These are phyloP conservation scores for Heliconius erato DNA, from an alignment of 2,888 invertebrate species.

Conservation along the genomic window DNA sequence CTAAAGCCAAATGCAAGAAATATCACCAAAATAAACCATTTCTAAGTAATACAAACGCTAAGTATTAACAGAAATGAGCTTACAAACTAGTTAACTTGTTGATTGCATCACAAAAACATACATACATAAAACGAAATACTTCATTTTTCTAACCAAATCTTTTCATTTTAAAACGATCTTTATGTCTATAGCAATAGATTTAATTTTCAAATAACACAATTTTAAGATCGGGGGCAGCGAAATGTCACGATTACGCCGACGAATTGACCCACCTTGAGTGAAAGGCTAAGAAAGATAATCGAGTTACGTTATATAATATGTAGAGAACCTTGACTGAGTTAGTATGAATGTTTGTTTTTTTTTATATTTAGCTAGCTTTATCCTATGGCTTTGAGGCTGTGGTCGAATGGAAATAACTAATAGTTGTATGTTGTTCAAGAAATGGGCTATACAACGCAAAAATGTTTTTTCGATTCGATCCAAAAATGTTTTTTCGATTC, in stretches of 20 bases:
- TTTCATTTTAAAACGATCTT: constrained; percentile 30
- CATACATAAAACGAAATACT: constrained; percentile 31
- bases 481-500: too few species aligned
- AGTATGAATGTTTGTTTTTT: background rate
- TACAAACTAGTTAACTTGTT: constrained; percentile 28
- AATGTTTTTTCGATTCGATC: too few species aligned
- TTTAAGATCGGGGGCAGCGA: constrained; percentile 45
- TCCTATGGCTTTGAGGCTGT: background rate
- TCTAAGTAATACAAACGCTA: background rate
- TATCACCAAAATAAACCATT: background rate
- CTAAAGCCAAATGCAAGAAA: background rate
- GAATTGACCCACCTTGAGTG: constrained; percentile 54
- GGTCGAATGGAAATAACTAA: background rate
- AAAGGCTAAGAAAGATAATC: constrained; percentile 52
- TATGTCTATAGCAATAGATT: background rate
- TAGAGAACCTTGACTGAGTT: constrained; percentile 56
- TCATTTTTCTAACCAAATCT: background rate
- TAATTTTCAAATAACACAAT: constrained; percentile 25
- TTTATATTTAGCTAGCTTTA: background rate
- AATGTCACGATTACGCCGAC: constrained; percentile 54
- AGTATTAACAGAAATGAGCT: constrained; percentile 7
- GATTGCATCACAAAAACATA: constrained; percentile 36
- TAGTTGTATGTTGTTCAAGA: too few species aligned
- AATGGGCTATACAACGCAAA: too few species aligned
- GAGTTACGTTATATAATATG: constrained; percentile 49